Base-by-base conservation (phyloP, 1,140 invertebrate species). In the Heliconius nattereri region DNA sequence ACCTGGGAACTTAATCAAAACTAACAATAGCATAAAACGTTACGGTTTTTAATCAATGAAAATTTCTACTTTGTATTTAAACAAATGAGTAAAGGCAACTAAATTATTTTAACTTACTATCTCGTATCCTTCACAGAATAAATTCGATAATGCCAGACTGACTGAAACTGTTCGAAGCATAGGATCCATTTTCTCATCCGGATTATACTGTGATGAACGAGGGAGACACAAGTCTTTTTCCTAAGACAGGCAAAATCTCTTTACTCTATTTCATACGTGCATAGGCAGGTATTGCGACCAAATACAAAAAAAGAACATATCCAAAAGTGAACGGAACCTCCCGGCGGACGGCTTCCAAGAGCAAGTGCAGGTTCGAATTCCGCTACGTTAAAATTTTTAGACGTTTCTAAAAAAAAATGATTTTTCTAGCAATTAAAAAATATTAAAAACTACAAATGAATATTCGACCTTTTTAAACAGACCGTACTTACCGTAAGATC, bases 121-220 rank as follows among this genome's bases (percentile, higher is more conserved):
- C 32, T 82, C 82, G 45, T 92, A 92, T 66, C 81, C 83, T 0
- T 89, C 79, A 57, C 91, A 92, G 35, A 85, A 87, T 1, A 71
- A 74, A 76, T 87, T 88, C n/a, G 78, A 76, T 8, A 37, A 13
- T 2, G 35, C 49, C 1, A 89, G 76, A 19, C 26, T 71, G 73
- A 93, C 87, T 7, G 84, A 80, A 7, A 91, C 78, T 20, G 85
- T 85, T 37, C 89, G 84, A 75, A 94, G 73, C 90, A 92, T 94
- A 13, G 91, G 91, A 73, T 93, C 92, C 7, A 87, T 60, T 29
- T 66, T 89, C 78, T 93, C 91, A 45, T 84, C 84, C 0, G 86
- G 87, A 49, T 76, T 87, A 81, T 86, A 91, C 37, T 81, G 76
- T 8, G 86, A 87, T 0, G 87, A 82, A 6, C 91, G 89, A 2